Evolutionary conservation across 2,797 vertebrate genomes (phyloP).

Genomic region (Salmo trutta): DNA sequence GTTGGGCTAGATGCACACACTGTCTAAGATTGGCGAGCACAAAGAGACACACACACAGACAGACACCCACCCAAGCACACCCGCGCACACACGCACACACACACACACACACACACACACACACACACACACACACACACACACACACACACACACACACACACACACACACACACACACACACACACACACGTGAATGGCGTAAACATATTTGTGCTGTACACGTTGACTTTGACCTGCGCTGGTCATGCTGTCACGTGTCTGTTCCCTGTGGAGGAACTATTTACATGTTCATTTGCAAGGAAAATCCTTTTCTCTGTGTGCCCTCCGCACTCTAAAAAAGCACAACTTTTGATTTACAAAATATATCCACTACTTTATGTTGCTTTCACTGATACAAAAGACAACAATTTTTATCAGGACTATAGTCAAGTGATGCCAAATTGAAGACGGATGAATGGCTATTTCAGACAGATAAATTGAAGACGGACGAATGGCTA

Average conservation of each 20-base stretch:
- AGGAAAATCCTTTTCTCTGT: conserved; percentile 27
- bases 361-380: not conserved
- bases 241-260: not conserved
- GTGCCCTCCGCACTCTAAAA: not conserved
- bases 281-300: conserved; percentile 26
- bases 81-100: too few relatives aligned
- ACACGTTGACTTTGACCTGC: not conserved
- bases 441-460: not conserved
- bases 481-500: too few relatives aligned
- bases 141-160: too few relatives aligned
- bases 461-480: too few relatives aligned
- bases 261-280: conserved; percentile 2
- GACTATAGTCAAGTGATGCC: conserved; percentile 25
- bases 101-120: too few relatives aligned
- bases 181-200: conserved; percentile 21
- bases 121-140: too few relatives aligned
- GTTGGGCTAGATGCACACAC: conserved; percentile 60
- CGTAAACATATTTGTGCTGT: conserved; percentile 49
- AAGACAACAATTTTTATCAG: conserved; percentile 24
- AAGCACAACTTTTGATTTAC: not conserved
- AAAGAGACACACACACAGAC: not conserved
- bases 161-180: too few relatives aligned
- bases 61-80: too few relatives aligned
- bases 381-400: conserved; percentile 28
- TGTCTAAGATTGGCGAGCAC: conserved; percentile 16